These are phyloP conservation scores for Pseudomugil gertrudae DNA, from an alignment of 2,797 vertebrate genomes.

Conservation along the genomic window DNA sequence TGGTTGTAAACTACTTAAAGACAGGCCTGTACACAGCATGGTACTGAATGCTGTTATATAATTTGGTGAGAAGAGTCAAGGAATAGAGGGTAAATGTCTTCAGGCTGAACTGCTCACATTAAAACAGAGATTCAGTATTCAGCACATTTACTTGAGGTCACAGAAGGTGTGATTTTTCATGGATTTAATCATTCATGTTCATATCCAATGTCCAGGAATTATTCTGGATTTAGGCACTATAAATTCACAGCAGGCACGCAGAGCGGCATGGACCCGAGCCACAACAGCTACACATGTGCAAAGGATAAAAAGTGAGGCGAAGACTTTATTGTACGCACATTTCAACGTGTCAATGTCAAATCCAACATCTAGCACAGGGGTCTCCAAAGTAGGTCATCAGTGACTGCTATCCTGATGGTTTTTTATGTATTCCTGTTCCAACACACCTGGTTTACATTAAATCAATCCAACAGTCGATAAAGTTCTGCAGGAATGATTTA, in stretches of 20 bases:
- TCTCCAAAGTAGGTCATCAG: too few species aligned
- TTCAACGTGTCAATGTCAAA: too few species aligned
- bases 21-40: conserved; percentile 31
- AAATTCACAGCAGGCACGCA: neutral
- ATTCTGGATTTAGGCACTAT: neutral
- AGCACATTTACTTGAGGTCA: conserved; percentile 7
- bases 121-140: conserved; percentile 5
- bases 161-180: conserved; percentile 7
- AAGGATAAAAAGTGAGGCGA: too few species aligned
- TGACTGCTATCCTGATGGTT: too few species aligned
- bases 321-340: too few species aligned
- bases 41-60: conserved; percentile 42
- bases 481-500: too few species aligned
- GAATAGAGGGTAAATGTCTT: conserved; percentile 32
- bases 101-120: conserved; percentile 6
- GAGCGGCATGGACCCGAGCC: neutral
- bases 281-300: too few species aligned
- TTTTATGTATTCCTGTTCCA: too few species aligned
- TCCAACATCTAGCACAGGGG: too few species aligned
- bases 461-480: too few species aligned
- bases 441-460: too few species aligned
- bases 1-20: conserved; percentile 45
- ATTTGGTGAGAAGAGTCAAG: conserved; percentile 36
- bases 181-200: neutral
- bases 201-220: neutral